Percentiles rank a stretch among this genome's conserved stretches.
phyloP scores from a whole-genome alignment of 2,113 vertebrate genomes.

The Calypte anna region DNA sequence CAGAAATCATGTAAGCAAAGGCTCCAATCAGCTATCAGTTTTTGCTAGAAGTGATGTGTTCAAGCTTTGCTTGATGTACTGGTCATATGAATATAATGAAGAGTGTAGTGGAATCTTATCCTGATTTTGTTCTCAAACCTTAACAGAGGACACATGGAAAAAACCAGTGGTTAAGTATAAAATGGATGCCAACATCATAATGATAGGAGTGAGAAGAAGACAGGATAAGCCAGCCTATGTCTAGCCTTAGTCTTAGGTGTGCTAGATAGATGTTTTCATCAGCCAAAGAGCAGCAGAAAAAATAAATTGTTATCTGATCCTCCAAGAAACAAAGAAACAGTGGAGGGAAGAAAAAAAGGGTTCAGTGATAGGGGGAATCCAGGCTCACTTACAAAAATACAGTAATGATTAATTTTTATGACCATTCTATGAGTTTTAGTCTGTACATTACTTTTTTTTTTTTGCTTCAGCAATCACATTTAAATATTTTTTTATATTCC shows the following conservation, averaged over 20 bases:
- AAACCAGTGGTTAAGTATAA: not conserved
- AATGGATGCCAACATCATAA: not conserved
- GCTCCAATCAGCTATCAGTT: not conserved
- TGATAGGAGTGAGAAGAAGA: not conserved
- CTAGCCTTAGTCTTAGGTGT: not conserved
- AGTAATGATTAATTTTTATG: not conserved
- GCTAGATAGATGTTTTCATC: not conserved
- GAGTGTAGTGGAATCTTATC: not conserved
- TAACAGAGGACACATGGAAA: not conserved
- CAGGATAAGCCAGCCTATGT: not conserved
- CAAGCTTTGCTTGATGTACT: not conserved
- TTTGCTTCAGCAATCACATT: not conserved
- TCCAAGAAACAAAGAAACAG: not conserved
- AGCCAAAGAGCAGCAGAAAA: not conserved
- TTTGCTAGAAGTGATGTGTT: not conserved
- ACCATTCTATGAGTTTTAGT: not conserved
- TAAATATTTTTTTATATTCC: not conserved
- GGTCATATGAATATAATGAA: rapidly evolving
- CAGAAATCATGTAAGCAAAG: not conserved
- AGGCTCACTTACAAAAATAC: not conserved
- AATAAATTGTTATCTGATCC: not conserved
- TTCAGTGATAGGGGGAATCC: not conserved
- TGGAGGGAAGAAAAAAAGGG: not conserved
- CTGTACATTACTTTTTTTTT: not conserved
- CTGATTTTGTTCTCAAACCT: not conserved